Evolutionary conservation across 1,140 invertebrate species (phyloP), one percentile per base, ranked within the genome.

Genomic region (Sarcophaga bullata): DNA sequence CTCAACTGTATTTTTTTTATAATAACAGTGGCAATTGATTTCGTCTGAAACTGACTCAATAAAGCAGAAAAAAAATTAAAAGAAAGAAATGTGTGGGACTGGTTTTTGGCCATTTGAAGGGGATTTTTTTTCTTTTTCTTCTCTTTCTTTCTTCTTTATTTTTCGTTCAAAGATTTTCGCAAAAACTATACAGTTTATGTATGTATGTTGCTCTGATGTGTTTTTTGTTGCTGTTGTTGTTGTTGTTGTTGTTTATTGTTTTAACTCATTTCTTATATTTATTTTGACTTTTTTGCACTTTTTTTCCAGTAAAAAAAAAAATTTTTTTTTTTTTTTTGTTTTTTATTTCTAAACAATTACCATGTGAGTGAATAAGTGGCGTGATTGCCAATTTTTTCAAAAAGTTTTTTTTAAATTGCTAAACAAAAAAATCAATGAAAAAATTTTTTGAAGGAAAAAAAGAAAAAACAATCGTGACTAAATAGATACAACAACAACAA

Each of bases 381-480:
- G 75, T 78, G 75, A 78, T 78, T 72, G 62, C 25, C 62, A 25
- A 0, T 68, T 37, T 37, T 68, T 78, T 78, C 50, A 17, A 50
- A 25, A 19, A 17, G n/a, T n/a, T n/a, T 78, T 78, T 48, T 19
- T 19, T 11, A 50, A 78, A 17, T 19, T 78, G 49, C 17, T 50
- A 78, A 78, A 49, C 25, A 37, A 37, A 37, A 37, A 37, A 37
- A 37, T 37, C 25, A 37, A 37, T 37, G 25, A 37, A 37, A 37
- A 37, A 37, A 37, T 37, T 2, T 37, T 37, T 37, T n/a, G n/a
- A n/a, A n/a, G n/a, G n/a, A n/a, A n/a, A n/a, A 78, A n/a, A 78
- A 78, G n/a, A 19, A 78, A 15, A 9, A 8, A 78, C 50, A 52
- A 78, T 78, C 75, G 75, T 78, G 75, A 78, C 75, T 52, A 52